Base-by-base conservation (phyloP, 2,113 vertebrate genomes). In the Epinephelus cyanopodus region DNA sequence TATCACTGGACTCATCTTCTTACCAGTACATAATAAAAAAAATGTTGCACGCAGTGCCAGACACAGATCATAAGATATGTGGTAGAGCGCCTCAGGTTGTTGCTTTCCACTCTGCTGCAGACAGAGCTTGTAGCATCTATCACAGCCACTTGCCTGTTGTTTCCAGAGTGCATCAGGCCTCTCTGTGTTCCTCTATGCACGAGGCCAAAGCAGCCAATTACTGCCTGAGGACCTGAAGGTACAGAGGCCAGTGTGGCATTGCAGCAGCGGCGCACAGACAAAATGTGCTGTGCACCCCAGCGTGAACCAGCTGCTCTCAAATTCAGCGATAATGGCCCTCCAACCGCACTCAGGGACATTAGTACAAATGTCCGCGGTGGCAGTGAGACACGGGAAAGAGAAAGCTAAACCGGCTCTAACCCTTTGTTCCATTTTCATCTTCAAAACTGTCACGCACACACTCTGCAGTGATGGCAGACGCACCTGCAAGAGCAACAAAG, bases 161-260 rank as follows among this genome's bases (percentile, higher is more conserved):
- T 69, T 83, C 58, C 58, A 58, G 65, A 27, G 42, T 66, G 76
- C 54, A 65, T 45, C 37, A 3, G 23, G 81, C 54, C 75, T 69
- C 70, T 86, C 39, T 62, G 45, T 86, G 75, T 70, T 75, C 58
- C 65, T 84, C 76, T 69, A 48, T 37, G 62, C 69, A 76, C 33
- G 52, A 86, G 63, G 75, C 72, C 81, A 85, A 63, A 75, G 68
- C 74, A 81, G 57, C 70, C 75, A 88, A 90, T 93, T 89, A 91
- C 68, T 27, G 80, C 81, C 83, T 61, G 79, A 84, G 81, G 85
- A 74, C 68, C 48, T 77, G 65, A 81, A 69, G 77, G 76, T 79
- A 53, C 70, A 80, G 47, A 54, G 54, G 67, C 68, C 2, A 54
- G 25, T 0, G 18, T 66, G 60, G 57, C 77, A 63, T 42, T 42